Base-by-base conservation (phyloP, 1,140 invertebrate species). In the Proales similis region DNA sequence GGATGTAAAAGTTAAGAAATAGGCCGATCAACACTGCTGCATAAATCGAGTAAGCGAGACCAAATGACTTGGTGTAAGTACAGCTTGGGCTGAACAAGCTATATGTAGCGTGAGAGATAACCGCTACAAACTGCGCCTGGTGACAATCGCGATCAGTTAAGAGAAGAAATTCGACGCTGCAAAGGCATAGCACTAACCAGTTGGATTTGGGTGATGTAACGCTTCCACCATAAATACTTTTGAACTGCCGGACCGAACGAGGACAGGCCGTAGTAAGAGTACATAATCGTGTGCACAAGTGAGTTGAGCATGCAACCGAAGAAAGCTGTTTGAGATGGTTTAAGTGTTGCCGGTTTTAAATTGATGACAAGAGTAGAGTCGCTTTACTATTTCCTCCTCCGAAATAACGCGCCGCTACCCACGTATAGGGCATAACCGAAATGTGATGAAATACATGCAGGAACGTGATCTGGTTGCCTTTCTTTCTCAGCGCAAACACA, bases 221-320 rank as follows among this genome's bases (percentile, higher is more conserved):
- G 68, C 66, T 77, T 77, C 76, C 76, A 77, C 74, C 74, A 78
- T 4, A 78, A 67, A 62, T 75, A 76, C 30, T 72, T 73, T 46
- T 75, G 72, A 67, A 72, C 66, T 5, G 66, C 46, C 11, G 73
- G 47, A 69, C 71, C 75, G 80, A 81, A 1, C 77, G 81, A 12
- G 79, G 82, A 38, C 80, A 77, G 63, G 83, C 74, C 71, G 70
- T 89, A 89, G 70, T 88, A 85, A 19, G 77, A 72, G 70, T 89
- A 89, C 86, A 89, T 88, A 2, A 87, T 73, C 7, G 83, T 76
- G 69, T 88, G 86, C 0, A 88, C 83, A 49, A 84, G 80, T 0
- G 80, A 82, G 71, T 88, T 88, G 19, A 87, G 61, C 43, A 67
- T 57, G 65, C 69, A 66, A 63, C 68, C 64, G 65, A 71, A 66